phyloP scores from a whole-genome alignment of 2,113 vertebrate genomes.

The Centropristis striata region DNA sequence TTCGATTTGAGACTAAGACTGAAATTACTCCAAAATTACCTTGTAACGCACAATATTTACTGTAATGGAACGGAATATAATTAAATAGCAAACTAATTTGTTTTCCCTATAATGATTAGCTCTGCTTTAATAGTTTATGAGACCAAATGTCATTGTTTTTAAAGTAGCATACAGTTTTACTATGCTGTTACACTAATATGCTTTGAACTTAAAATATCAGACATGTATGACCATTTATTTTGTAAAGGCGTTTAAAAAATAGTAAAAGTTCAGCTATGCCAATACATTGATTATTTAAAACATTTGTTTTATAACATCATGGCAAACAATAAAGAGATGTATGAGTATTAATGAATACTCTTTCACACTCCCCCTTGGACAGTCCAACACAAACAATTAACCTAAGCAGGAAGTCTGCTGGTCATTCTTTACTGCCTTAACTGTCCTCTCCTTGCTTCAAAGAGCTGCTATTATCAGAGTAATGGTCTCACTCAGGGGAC shows the following conservation, averaged over 20 bases:
- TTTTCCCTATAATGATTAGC: neutral
- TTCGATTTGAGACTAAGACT: neutral
- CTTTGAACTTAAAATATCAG: neutral
- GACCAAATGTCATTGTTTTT: neutral
- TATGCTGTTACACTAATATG: neutral
- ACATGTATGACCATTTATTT: neutral
- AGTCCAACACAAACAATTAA: slow-evolving; percentile 27
- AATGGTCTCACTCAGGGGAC: slow-evolving; percentile 61
- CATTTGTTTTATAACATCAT: neutral
- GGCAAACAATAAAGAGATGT: neutral
- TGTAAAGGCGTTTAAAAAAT: neutral
- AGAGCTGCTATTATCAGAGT: slow-evolving; percentile 65
- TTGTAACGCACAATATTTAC: neutral
- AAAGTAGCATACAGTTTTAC: neutral
- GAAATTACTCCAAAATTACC: neutral
- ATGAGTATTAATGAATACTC: neutral
- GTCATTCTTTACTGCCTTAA: slow-evolving; percentile 63
- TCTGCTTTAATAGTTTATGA: neutral
- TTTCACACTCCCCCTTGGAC: slow-evolving; percentile 4
- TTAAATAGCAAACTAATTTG: neutral
- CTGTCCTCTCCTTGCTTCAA: slow-evolving; percentile 70
- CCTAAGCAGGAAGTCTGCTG: slow-evolving; percentile 72
- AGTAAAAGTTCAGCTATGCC: no score
- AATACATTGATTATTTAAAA: neutral
- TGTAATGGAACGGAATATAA: no score